Evolutionary conservation across 1,140 invertebrate species (phyloP).

Genomic region (Neelides sp.): DNA sequence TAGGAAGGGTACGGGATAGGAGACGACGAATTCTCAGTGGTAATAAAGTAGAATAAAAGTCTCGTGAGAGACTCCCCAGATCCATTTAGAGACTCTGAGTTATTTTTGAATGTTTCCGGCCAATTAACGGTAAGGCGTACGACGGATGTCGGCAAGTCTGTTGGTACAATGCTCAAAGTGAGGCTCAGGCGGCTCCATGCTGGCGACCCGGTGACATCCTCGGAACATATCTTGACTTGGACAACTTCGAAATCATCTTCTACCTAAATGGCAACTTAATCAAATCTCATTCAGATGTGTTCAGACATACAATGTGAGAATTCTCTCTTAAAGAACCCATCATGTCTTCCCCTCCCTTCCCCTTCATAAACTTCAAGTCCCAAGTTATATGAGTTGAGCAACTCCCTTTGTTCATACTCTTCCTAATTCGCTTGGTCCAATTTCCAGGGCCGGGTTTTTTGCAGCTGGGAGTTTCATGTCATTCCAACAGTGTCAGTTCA

Average conservation of each 20-base stretch:
- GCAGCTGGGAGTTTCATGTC: constrained; percentile 92
- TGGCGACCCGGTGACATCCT: constrained; percentile 77
- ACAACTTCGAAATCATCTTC: constrained; percentile 55
- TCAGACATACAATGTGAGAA: constrained; percentile 59
- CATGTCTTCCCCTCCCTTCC: too few species aligned
- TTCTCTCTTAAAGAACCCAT: neutral
- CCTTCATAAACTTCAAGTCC: too few species aligned
- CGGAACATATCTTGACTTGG: constrained; percentile 66
- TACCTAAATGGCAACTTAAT: constrained; percentile 66
- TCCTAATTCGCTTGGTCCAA: constrained; percentile 19
- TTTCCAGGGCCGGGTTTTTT: constrained; percentile 68
- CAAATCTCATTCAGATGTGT: constrained; percentile 56
- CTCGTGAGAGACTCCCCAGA: too few species aligned
- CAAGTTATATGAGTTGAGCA: constrained; percentile 1
- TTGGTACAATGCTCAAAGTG: constrained; percentile 73
- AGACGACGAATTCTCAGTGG: constrained; percentile 76
- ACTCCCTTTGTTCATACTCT: constrained; percentile 1
- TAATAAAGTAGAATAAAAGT: too few species aligned
- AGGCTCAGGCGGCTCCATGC: constrained; percentile 47
- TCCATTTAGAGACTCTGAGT: too few species aligned
- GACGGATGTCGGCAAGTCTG: constrained; percentile 81
- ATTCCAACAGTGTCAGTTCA: constrained; percentile 86
- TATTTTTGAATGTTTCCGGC: too few species aligned
- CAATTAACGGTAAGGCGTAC: too few species aligned
- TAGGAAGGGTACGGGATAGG: constrained; percentile 92